Percentiles rank a stretch among this genome's conserved stretches.
These are phyloP conservation scores for Nemotelus nigrinus DNA, from an alignment of 2,888 invertebrate genomes.

Conservation along the genomic window DNA sequence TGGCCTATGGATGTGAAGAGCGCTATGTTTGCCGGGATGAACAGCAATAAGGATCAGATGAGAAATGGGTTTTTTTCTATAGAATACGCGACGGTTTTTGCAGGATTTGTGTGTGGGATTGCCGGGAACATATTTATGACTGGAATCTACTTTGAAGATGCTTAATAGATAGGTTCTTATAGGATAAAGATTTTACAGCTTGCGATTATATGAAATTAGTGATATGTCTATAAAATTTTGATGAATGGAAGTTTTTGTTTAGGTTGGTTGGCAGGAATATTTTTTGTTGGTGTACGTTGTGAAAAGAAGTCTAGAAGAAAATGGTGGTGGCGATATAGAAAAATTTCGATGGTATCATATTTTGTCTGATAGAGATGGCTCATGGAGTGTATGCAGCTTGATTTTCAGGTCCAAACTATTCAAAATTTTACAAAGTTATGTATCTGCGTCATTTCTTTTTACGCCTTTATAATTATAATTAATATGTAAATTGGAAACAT, in stretches of 20 bases:
- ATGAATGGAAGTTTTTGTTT: conserved; percentile 24
- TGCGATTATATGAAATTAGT: conserved; percentile 44
- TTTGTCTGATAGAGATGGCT: no score
- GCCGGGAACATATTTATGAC: conserved; percentile 13
- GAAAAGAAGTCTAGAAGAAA: no score
- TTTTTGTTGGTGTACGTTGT: no score
- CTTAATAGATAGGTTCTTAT: conserved; percentile 40
- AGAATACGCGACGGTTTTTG: background rate
- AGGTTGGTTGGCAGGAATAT: no score
- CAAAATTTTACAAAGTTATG: no score
- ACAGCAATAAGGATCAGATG: conserved; percentile 12
- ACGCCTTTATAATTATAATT: no score
- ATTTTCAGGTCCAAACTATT: no score
- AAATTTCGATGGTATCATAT: no score
- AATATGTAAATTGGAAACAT: no score
- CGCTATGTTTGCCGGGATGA: background rate
- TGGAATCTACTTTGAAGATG: conserved; percentile 2
- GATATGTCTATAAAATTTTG: conserved; percentile 41
- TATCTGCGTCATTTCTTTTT: no score
- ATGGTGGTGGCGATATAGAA: no score
- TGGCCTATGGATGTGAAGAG: conserved; percentile 1
- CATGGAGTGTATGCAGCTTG: no score
- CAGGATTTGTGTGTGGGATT: conserved; percentile 20
- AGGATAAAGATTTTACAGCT: conserved; percentile 40
- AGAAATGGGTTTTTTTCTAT: conserved; percentile 16